Percentiles rank a stretch among this genome's conserved stretches.
Evolutionary conservation across 2,888 invertebrate genomes (phyloP).

Genomic region (Baronia brevicornis): DNA sequence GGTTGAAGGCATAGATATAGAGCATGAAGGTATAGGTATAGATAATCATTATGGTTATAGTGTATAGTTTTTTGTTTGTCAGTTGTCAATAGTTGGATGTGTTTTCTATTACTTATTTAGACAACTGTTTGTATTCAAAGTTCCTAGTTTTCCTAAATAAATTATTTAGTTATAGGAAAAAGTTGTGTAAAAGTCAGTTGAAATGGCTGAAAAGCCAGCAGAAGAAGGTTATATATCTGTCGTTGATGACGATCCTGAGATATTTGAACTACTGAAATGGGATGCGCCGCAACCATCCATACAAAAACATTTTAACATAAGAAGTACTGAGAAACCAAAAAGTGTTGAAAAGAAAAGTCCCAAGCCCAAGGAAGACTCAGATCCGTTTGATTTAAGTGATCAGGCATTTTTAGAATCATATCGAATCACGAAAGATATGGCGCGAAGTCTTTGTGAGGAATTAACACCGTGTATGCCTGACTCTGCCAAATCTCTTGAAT

Average conservation of each 20-base stretch:
- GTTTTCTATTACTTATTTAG: no score
- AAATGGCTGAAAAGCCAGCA: constrained; percentile 65
- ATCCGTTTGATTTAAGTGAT: constrained; percentile 58
- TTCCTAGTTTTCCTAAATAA: constrained; percentile 37
- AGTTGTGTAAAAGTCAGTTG: constrained; percentile 36
- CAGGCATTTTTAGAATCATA: constrained; percentile 53
- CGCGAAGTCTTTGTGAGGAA: constrained; percentile 51
- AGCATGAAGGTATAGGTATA: no score
- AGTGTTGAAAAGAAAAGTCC: constrained; percentile 52
- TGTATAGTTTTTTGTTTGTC: no score
- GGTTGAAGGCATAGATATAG: no score
- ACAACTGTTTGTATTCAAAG: no score
- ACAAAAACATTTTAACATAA: constrained; percentile 33
- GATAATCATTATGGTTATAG: no score
- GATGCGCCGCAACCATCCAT: constrained; percentile 52
- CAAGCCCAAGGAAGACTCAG: constrained; percentile 42
- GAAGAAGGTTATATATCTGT: constrained; percentile 67
- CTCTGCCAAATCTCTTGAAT: constrained; percentile 57
- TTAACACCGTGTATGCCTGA: constrained; percentile 61
- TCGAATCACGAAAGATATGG: constrained; percentile 55
- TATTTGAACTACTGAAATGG: constrained; percentile 65
- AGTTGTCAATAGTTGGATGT: no score
- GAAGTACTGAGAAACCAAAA: constrained; percentile 49
- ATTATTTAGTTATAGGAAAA: constrained; percentile 21
- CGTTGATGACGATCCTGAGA: constrained; percentile 64